These are phyloP conservation scores for Drosophila parabipectinata DNA, from an alignment of 1,140 invertebrate species.

Conservation along the genomic window DNA sequence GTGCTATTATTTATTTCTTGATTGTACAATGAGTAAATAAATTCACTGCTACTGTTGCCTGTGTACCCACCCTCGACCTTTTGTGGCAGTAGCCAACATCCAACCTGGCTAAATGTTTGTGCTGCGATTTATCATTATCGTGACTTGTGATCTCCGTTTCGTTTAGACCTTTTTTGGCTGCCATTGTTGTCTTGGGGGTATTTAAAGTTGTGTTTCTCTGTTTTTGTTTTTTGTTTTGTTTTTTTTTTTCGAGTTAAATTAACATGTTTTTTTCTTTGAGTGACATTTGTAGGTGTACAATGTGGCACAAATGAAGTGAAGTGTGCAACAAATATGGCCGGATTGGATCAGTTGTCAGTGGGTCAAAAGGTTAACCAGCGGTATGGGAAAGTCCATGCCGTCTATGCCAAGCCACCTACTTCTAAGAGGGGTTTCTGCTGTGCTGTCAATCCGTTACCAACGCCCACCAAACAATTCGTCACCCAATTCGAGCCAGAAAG, in stretches of 20 bases:
- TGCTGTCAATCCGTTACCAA: conserved; percentile 78
- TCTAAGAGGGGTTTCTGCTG: background rate
- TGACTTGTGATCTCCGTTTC: conserved; percentile 82
- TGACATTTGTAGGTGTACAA: conserved; percentile 82
- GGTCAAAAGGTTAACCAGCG: conserved; percentile 35
- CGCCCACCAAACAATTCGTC: conserved; percentile 74
- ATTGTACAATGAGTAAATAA: conserved; percentile 82
- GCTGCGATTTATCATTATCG: conserved; percentile 83
- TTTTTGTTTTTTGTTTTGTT: conserved; percentile 32
- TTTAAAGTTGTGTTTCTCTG: conserved; percentile 37
- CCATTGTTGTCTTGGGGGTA: conserved; percentile 48
- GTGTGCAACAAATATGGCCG: conserved; percentile 79
- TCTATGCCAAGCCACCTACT: background rate
- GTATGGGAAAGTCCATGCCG: conserved; percentile 32
- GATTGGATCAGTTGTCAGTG: conserved; percentile 39
- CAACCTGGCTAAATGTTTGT: conserved; percentile 76
- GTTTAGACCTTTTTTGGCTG: conserved; percentile 59
- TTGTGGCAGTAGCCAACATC: conserved; percentile 71
- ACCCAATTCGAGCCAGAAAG: conserved; percentile 52
- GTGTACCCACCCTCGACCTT: conserved; percentile 82
- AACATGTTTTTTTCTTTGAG: conserved; percentile 79
- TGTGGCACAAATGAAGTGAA: conserved; percentile 82
- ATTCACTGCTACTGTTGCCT: conserved; percentile 62
- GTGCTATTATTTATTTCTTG: conserved; percentile 78
- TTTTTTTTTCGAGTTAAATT: conserved; percentile 72